These are phyloP conservation scores for Megaptera novaeangliae DNA, from an alignment of 2,113 vertebrate species.

Conservation along the genomic window DNA sequence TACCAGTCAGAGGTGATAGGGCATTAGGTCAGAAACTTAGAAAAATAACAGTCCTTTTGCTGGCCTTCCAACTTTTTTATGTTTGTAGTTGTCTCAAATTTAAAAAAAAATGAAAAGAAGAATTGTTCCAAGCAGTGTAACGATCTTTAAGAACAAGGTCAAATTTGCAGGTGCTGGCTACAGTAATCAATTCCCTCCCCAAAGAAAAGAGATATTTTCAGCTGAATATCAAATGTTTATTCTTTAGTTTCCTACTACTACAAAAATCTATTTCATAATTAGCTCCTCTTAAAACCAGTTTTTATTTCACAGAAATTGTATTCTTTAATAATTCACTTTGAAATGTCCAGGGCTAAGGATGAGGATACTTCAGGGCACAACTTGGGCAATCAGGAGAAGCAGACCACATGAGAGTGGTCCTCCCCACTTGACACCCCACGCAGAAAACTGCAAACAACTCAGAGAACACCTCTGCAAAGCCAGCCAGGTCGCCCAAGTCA, in stretches of 20 bases:
- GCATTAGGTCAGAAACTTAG: background rate
- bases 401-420: too few relatives aligned
- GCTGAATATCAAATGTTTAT: conserved; percentile 36
- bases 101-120: background rate
- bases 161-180: background rate
- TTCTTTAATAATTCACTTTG: conserved; percentile 6
- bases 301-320: conserved; percentile 69
- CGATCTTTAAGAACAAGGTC: background rate
- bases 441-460: background rate
- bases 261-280: background rate
- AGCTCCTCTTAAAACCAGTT: conserved; percentile 19
- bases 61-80: background rate
- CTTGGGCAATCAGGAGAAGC: background rate
- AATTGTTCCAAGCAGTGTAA: background rate
- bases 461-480: background rate
- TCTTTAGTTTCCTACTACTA: background rate
- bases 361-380: background rate
- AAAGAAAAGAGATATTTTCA: conserved; percentile 17
- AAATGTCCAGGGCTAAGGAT: background rate
- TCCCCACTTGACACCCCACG: background rate
- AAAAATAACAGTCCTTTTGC: background rate
- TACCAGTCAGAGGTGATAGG: background rate
- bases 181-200: background rate
- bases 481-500: background rate
- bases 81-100: background rate